Evolutionary conservation across 1,140 invertebrate species (phyloP).

Genomic region (Polypedilum vanderplanki): DNA sequence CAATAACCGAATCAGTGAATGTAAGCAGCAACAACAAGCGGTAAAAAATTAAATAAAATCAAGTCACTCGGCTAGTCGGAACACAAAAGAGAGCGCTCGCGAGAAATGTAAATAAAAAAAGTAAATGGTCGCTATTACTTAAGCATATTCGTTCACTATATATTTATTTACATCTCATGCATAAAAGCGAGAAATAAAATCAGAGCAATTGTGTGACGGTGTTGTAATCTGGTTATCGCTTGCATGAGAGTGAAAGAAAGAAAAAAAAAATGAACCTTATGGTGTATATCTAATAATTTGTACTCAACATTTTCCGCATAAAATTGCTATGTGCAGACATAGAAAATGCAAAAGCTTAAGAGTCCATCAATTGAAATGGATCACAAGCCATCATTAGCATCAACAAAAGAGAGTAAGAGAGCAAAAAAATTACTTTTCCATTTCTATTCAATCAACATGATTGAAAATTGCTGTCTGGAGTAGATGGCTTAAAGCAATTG

Average conservation of each 20-base stretch:
- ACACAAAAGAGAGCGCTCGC: neutral
- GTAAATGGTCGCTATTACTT: slow-evolving; percentile 13
- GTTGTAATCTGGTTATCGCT: slow-evolving; percentile 17
- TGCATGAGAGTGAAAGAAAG: neutral
- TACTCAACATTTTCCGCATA: neutral
- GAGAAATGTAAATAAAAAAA: neutral
- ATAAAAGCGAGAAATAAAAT: neutral
- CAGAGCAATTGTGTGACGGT: neutral
- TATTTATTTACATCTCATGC: neutral
- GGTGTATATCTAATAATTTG: slow-evolving; percentile 6
- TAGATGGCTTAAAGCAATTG: no score
- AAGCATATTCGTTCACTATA: neutral
- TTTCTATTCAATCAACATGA: no score
- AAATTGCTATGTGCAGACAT: neutral
- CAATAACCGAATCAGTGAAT: no score
- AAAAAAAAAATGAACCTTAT: neutral
- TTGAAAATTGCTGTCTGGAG: no score
- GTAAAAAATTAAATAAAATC: neutral
- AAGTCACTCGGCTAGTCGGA: slow-evolving; percentile 2
- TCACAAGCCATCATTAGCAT: no score
- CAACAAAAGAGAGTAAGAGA: no score
- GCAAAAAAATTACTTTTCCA: no score
- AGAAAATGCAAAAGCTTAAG: no score
- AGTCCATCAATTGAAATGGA: no score
- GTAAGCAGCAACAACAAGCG: neutral